phyloP scores from a whole-genome alignment of 2,888 invertebrate genomes.

The Smittia aterrima region DNA sequence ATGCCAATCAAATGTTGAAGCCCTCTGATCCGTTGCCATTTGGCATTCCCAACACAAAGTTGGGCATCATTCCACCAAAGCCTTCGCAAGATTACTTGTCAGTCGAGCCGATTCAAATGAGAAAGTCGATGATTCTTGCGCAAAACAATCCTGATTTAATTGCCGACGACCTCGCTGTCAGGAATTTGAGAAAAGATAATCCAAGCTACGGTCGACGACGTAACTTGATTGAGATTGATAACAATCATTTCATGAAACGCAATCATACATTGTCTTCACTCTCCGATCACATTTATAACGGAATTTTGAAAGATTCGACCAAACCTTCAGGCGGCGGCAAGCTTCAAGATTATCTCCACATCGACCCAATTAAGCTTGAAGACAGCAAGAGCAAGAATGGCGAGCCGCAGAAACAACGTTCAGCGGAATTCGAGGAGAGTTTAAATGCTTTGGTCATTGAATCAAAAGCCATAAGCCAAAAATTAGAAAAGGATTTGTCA shows the following conservation, averaged over 20 bases:
- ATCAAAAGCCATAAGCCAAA: conserved; percentile 41
- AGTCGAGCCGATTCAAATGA: conserved; percentile 64
- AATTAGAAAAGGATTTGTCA: conserved; percentile 40
- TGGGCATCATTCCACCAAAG: conserved; percentile 77
- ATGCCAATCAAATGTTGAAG: conserved; percentile 70
- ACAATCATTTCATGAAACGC: conserved; percentile 61
- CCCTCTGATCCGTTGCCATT: conserved; percentile 83
- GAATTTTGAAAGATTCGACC: conserved; percentile 64
- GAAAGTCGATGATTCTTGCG: conserved; percentile 63
- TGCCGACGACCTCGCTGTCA: conserved; percentile 74
- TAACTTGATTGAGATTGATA: conserved; percentile 55
- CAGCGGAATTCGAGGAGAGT: conserved; percentile 28
- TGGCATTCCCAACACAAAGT: conserved; percentile 66
- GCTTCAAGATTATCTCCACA: conserved; percentile 59
- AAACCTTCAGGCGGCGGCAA: conserved; percentile 54
- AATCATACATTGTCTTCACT: conserved; percentile 77
- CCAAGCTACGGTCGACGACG: conserved; percentile 44
- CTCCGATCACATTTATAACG: conserved; percentile 78
- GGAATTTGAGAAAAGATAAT: conserved; percentile 79
- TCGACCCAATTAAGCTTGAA: conserved; percentile 47
- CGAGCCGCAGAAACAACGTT: background rate
- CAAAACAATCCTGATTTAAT: conserved; percentile 54
- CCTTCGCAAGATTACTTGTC: conserved; percentile 83
- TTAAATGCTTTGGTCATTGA: conserved; percentile 35
- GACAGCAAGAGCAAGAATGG: conserved; percentile 6